Conservation (phyloP, 2,113 vertebrate species). For the Cavia aperea region DNA sequence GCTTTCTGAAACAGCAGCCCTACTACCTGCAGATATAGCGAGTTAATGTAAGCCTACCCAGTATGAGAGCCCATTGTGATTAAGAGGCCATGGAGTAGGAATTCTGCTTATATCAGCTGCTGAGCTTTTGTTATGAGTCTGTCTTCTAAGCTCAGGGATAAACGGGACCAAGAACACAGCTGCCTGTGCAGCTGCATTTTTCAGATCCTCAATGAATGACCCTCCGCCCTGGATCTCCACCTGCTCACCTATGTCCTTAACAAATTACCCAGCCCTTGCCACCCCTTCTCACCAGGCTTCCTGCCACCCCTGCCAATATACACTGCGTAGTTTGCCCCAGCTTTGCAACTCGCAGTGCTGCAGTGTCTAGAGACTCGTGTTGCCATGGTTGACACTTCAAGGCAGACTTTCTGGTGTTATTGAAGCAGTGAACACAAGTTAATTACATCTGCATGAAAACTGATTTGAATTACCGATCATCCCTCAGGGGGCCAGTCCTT, state of each 20-base stretch:
- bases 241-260: not conserved
- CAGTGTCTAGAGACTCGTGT: not conserved
- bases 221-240: not conserved
- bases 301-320: not conserved
- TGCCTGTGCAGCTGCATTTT: not conserved
- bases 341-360: not conserved
- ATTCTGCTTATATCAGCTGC: not conserved
- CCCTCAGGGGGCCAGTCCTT: slow-evolving; percentile 11
- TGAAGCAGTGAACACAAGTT: not conserved
- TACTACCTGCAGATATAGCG: not conserved
- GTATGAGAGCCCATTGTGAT: not conserved
- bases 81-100: not conserved
- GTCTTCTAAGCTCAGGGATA: not conserved
- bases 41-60: not conserved
- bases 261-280: not conserved
- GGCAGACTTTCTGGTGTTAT: slow-evolving; percentile 19
- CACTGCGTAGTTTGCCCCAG: not conserved
- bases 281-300: not conserved
- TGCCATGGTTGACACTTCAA: not conserved
- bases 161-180: not conserved
- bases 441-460: not conserved
- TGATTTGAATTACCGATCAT: slow-evolving; percentile 10
- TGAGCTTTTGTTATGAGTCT: not conserved
- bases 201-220: not conserved
- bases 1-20: not conserved